These are phyloP conservation scores for Uromys caudimaculatus DNA, from an alignment of 2,797 vertebrate species.

Conservation along the genomic window DNA sequence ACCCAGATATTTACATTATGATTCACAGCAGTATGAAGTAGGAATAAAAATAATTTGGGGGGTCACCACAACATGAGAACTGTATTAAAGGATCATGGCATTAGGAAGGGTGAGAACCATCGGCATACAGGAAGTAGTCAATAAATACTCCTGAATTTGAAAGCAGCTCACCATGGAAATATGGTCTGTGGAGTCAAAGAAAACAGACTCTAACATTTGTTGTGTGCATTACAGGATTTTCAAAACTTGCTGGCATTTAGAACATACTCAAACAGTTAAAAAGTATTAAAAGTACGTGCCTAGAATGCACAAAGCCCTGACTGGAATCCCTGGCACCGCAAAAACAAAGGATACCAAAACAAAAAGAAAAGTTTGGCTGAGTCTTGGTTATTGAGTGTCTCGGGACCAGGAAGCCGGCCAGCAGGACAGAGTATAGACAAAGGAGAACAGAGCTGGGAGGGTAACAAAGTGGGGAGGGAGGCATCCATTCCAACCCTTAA, in stretches of 20 bases:
- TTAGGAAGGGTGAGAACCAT: not conserved
- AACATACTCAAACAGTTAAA: conserved; percentile 49
- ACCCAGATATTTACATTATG: not conserved
- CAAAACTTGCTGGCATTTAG: not conserved
- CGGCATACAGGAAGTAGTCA: not conserved
- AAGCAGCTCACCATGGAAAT: not conserved
- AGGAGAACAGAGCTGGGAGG: not conserved
- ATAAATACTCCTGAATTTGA: not conserved
- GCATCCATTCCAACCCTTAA: not conserved
- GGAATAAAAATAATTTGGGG: not conserved
- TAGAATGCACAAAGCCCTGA: not conserved
- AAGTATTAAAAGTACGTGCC: conserved; percentile 1
- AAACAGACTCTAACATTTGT: conserved; percentile 14
- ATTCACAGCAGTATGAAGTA: not conserved
- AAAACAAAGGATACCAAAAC: not conserved
- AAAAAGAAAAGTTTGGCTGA: not conserved
- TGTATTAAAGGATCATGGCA: not conserved
- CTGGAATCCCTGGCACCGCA: not conserved
- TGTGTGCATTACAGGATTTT: conserved; percentile 3
- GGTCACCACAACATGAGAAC: not conserved
- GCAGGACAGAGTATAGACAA: not conserved
- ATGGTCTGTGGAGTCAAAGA: not conserved
- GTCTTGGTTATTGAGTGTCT: not conserved
- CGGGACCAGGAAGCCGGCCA: not conserved
- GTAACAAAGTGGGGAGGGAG: not conserved